phyloP scores from a whole-genome alignment of 2,797 vertebrate genomes.

The Eurystomus glaucurus region DNA sequence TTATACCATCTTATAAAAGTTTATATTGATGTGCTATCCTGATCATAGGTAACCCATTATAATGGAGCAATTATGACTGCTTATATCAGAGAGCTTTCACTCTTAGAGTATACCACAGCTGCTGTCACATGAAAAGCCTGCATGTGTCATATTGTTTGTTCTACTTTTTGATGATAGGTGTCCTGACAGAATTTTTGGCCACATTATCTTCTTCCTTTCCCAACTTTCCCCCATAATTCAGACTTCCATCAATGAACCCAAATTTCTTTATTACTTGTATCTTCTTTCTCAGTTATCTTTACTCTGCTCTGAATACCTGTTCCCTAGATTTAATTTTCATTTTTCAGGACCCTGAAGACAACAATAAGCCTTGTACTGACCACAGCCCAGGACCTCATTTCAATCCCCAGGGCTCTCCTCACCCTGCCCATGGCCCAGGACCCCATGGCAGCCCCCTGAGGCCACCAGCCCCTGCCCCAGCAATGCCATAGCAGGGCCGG shows the following conservation, averaged over 20 bases:
- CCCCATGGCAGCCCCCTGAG: not conserved
- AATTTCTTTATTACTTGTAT: not conserved
- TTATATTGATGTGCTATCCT: not conserved
- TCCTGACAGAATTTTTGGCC: not conserved
- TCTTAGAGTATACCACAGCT: not conserved
- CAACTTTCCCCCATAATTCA: not conserved
- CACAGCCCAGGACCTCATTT: not conserved
- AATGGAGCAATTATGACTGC: not conserved
- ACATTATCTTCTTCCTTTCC: not conserved
- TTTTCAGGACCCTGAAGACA: not conserved
- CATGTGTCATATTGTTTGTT: not conserved
- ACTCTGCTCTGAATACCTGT: not conserved
- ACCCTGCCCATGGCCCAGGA: not conserved
- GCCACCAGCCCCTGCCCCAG: not conserved
- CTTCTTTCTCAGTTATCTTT: not conserved
- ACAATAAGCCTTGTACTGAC: not conserved
- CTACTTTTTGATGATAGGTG: not conserved
- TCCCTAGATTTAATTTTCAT: not conserved
- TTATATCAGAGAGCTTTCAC: not conserved
- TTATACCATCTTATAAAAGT: not conserved
- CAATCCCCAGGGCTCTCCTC: not conserved
- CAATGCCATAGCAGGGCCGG: accelerated
- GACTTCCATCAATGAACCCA: not conserved
- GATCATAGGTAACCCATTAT: not conserved
- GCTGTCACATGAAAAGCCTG: not conserved